A percentile compares a stretch with the other conserved stretches of the same genome.
Conservation (phyloP, 1,140 invertebrate genomes). For the Papilio polytes region DNA sequence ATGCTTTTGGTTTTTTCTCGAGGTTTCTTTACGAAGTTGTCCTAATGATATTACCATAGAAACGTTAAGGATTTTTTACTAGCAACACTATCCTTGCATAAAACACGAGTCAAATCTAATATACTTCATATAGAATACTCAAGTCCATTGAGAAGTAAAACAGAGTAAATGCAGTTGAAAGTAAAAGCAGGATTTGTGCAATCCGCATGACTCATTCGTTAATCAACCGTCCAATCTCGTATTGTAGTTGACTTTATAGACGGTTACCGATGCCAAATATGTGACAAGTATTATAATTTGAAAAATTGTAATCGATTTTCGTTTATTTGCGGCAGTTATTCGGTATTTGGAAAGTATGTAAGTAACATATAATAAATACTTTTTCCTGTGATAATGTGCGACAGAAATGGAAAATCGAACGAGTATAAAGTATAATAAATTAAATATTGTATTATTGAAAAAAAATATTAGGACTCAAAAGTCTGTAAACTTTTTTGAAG, state of each 20-base stretch:
- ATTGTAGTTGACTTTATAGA: not conserved
- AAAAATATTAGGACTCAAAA: not conserved
- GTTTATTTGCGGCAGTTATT: not conserved
- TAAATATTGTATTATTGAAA: not conserved
- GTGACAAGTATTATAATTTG: not conserved
- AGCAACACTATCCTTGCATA: not conserved
- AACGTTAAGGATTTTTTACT: not conserved
- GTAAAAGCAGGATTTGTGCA: slow-evolving; percentile 32
- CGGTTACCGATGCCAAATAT: not conserved
- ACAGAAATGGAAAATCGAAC: not conserved
- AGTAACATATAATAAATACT: not conserved
- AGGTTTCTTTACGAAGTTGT: not conserved
- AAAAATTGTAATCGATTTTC: not conserved
- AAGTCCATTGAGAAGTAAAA: not conserved
- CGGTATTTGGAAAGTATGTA: not conserved
- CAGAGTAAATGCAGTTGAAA: not conserved
- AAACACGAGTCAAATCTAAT: not conserved
- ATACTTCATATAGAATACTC: not conserved
- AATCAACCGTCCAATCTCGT: slow-evolving; percentile 12
- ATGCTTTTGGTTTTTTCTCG: not conserved
- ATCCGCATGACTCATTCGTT: slow-evolving; percentile 11
- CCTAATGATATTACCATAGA: not conserved
- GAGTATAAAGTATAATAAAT: not conserved
- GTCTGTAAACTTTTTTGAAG: not conserved
- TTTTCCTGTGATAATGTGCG: not conserved